Percentiles rank a stretch among this genome's conserved stretches.
Conservation (phyloP, 2,797 vertebrate species). For the Emydoidea blandingii region DNA sequence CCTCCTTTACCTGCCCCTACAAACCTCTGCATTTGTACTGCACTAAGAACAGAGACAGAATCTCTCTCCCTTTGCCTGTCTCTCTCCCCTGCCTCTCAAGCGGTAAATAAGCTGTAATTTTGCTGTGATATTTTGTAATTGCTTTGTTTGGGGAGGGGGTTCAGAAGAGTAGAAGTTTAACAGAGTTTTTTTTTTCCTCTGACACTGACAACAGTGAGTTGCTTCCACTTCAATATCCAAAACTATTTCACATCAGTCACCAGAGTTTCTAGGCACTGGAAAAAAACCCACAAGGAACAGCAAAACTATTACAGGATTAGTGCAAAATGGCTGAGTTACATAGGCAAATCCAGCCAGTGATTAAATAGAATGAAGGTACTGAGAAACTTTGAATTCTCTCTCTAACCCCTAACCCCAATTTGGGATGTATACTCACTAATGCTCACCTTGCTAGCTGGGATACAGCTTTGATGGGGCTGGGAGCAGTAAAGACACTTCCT, state of each 20-base stretch:
- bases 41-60: neutral
- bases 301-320: neutral
- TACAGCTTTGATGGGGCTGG: neutral
- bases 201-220: neutral
- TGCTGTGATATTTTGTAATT: too few species aligned
- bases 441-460: neutral
- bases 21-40: neutral
- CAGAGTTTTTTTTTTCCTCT: neutral
- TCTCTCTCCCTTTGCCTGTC: neutral
- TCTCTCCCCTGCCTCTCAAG: too few species aligned
- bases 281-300: neutral
- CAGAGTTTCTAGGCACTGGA: neutral
- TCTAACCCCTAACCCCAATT: neutral
- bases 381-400: neutral
- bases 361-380: neutral
- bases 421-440: neutral
- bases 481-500: too few species aligned
- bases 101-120: too few species aligned
- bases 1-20: neutral
- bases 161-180: neutral
- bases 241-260: neutral
- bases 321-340: neutral
- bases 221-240: neutral
- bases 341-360: neutral
- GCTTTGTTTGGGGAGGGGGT: neutral